Base-by-base conservation (phyloP, 1,140 invertebrate genomes). In the Babylonia areolata region DNA sequence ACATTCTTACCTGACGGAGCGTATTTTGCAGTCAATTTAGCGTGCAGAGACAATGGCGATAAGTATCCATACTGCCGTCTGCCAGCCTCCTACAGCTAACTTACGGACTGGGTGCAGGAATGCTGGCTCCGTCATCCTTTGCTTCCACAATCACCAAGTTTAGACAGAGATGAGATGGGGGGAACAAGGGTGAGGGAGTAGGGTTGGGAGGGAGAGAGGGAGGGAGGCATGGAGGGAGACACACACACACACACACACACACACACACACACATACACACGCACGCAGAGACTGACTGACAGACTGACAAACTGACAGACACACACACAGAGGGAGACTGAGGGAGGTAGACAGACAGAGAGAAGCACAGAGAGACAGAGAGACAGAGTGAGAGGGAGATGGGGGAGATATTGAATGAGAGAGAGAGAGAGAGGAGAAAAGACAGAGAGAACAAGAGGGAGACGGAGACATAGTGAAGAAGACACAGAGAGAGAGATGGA, bases 11-110 rank as follows among this genome's bases (percentile, higher is more conserved):
- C 28, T 64, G 58, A 64, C 58, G 58, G 58, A 12, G 58, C 58
- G 58, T 64, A 64, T 64, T 64, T 64, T 64, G 58, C 58, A 64
- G 58, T 64, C 58, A 64, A 64, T 64, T 64, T 64, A n/a, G 58
- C 58, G 58, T 64, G 58, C 58, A 64, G 58, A 64, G 58, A 64
- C 58, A 28, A 64, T 23, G 58, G 58, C 15, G 58, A 64, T 64
- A 64, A 64, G 58, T 64, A 64, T 64, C 58, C 58, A 12, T 11
- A 23, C 58, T 23, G 58, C 58, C 58, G 58, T 64, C 58, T 64
- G 5, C 58, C 28, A 23, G 17, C 28, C 58, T 64, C 46, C 15
- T 64, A 64, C 28, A 5, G 58, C 23, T 64, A 12, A 64, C 58
- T 23, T 64, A 64, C 58, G 58, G 58, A 64, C 58, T 64, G 58